A percentile compares a stretch with the other conserved stretches of the same genome.
These are phyloP conservation scores for Ceyx erithaca DNA, from an alignment of 2,797 vertebrate genomes.

Conservation along the genomic window DNA sequence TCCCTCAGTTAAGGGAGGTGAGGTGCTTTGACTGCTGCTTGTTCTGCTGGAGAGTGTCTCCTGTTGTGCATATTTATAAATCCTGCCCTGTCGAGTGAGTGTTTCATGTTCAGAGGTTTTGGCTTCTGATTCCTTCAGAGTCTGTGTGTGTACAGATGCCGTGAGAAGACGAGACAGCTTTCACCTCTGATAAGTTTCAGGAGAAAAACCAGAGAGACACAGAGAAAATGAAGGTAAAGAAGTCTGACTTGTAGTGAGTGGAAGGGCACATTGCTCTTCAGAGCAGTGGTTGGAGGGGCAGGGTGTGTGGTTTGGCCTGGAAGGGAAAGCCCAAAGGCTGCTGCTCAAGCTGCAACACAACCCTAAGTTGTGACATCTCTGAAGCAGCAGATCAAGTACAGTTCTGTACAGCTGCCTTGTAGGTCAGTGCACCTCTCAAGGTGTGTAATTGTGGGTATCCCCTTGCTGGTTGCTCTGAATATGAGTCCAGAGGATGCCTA, in stretches of 20 bases:
- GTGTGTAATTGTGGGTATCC: neutral
- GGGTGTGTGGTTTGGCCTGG: neutral
- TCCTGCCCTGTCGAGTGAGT: neutral
- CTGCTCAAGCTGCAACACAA: neutral
- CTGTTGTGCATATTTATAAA: neutral
- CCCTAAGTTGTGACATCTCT: neutral
- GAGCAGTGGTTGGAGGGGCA: neutral
- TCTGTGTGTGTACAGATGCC: neutral
- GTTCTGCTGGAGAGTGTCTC: neutral
- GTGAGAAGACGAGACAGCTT: constrained; percentile 4
- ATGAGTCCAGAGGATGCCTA: neutral
- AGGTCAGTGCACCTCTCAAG: neutral
- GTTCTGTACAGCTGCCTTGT: neutral
- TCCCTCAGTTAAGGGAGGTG: neutral
- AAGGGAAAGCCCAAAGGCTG: neutral
- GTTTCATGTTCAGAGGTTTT: neutral
- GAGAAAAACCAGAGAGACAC: neutral
- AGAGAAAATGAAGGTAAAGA: neutral
- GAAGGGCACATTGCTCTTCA: accelerated
- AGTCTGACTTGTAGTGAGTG: neutral
- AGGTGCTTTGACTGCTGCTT: neutral
- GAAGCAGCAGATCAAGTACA: neutral
- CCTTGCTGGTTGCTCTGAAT: neutral
- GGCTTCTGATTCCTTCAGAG: neutral
- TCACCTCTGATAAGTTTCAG: neutral